Conservation (phyloP, 2,888 invertebrate genomes). For the Macrostomum cliftonense region DNA sequence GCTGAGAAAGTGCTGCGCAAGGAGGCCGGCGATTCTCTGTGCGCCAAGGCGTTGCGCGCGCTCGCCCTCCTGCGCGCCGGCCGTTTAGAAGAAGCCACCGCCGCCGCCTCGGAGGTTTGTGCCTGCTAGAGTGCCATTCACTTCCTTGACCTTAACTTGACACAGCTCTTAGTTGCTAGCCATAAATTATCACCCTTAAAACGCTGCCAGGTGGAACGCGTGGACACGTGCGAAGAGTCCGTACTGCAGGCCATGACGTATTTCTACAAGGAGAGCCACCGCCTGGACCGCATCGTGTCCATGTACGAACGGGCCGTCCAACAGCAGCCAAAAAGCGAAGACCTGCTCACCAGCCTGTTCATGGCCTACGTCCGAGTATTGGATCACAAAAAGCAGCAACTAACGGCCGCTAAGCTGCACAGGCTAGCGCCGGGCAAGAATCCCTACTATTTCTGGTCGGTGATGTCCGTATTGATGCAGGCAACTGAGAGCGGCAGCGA, state of each 20-base stretch:
- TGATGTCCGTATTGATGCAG: conserved; percentile 87
- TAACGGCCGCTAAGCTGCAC: conserved; percentile 68
- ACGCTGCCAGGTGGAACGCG: too few species aligned
- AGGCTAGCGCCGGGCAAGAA: conserved; percentile 67
- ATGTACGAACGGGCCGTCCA: conserved; percentile 73
- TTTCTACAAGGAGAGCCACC: conserved; percentile 74
- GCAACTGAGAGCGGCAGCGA: conserved; percentile 39
- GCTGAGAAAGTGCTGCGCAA: conserved; percentile 86
- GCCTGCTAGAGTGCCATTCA: too few species aligned
- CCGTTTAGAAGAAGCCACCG: conserved; percentile 57
- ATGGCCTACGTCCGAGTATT: conserved; percentile 79
- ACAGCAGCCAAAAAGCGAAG: conserved; percentile 67
- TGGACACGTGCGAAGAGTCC: conserved; percentile 50
- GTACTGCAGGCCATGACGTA: conserved; percentile 85
- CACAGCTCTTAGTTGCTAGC: too few species aligned
- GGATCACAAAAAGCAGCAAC: conserved; percentile 72
- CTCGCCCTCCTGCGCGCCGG: conserved; percentile 72
- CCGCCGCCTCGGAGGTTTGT: conserved; percentile 51
- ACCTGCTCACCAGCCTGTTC: conserved; percentile 74
- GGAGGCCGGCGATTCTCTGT: conserved; percentile 57
- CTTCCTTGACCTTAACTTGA: too few species aligned
- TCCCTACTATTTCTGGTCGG: conserved; percentile 92
- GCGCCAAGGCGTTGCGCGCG: conserved; percentile 78
- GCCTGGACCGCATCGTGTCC: conserved; percentile 41
- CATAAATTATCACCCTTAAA: too few species aligned